Conservation (phyloP, 2,888 invertebrate genomes). For the Heliconius ethilla region DNA sequence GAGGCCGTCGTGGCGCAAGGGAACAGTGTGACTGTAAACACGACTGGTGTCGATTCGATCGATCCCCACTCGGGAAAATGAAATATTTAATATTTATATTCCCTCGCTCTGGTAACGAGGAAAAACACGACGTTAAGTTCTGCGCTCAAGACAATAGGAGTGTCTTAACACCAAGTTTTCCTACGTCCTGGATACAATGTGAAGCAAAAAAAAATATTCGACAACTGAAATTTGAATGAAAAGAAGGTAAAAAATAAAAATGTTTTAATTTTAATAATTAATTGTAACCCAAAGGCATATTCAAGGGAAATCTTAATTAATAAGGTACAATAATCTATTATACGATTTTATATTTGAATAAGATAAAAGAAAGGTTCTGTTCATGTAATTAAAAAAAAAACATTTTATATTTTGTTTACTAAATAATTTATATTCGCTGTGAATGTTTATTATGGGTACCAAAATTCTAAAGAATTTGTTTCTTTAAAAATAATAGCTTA, state of each 20-base stretch:
- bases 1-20: no score
- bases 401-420: neutral
- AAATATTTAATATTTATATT: no score
- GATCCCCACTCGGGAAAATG: no score
- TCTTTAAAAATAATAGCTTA: neutral
- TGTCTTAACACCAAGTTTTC: neutral
- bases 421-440: neutral
- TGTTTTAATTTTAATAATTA: slow-evolving; percentile 38
- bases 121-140: no score
- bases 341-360: slow-evolving; percentile 23
- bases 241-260: slow-evolving; percentile 46
- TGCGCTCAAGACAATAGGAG: no score
- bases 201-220: slow-evolving; percentile 20
- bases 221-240: slow-evolving; percentile 51
- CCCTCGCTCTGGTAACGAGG: no score
- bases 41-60: no score
- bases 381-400: slow-evolving; percentile 17
- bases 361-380: slow-evolving; percentile 28
- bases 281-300: slow-evolving; percentile 46
- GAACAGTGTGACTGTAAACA: no score
- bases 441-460: neutral
- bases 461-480: neutral
- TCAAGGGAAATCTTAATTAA: slow-evolving; percentile 49
- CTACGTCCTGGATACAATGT: neutral
- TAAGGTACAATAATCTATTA: slow-evolving; percentile 28